Conservation (phyloP, 2,113 vertebrate genomes). For the Pao palembangensis region DNA sequence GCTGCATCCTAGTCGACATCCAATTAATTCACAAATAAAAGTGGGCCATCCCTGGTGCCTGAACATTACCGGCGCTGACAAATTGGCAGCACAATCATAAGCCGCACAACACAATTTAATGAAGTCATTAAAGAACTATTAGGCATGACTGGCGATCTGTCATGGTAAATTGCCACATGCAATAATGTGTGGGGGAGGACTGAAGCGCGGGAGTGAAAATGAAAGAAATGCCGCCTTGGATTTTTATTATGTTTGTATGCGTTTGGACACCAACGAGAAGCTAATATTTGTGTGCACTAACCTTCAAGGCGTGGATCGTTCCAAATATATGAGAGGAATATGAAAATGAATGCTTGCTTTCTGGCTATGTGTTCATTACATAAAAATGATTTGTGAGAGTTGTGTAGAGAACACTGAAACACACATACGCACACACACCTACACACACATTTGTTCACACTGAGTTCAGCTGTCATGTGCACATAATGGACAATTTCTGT, state of each 20-base stretch:
- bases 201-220: constrained; percentile 30
- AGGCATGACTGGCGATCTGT: constrained; percentile 65
- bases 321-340: constrained; percentile 50
- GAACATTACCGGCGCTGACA: constrained; percentile 79
- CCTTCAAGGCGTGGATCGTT: constrained; percentile 43
- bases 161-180: constrained; percentile 73
- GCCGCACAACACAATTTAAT: constrained; percentile 86
- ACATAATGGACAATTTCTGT: constrained; percentile 60
- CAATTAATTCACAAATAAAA: constrained; percentile 79
- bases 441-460: constrained; percentile 1
- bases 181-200: constrained; percentile 45
- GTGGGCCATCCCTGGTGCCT: constrained; percentile 69
- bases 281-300: constrained; percentile 19
- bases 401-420: constrained; percentile 20
- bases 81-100: constrained; percentile 80
- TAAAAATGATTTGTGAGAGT: constrained; percentile 57
- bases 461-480: constrained; percentile 46
- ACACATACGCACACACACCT: constrained; percentile 6
- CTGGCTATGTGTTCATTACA: constrained; percentile 40
- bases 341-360: constrained; percentile 54
- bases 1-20: constrained; percentile 55
- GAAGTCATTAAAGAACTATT: constrained; percentile 77
- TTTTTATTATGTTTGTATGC: constrained; percentile 25
- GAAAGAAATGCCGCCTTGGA: constrained; percentile 49
- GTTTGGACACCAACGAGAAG: constrained; percentile 22